These are phyloP conservation scores for Tachina grossa DNA, from an alignment of 2,888 invertebrate genomes.

Conservation along the genomic window DNA sequence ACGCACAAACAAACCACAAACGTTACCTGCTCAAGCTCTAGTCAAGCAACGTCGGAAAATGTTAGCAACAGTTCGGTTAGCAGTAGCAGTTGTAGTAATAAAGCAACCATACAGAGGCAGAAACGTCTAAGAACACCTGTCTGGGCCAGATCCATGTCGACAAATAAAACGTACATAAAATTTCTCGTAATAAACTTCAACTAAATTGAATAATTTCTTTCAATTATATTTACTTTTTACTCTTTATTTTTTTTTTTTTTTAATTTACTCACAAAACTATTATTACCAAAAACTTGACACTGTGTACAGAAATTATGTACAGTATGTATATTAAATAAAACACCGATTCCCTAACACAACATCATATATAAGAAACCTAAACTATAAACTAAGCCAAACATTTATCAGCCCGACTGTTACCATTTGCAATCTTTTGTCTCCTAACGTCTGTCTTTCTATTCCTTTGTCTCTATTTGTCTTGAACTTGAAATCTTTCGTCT, in stretches of 20 bases:
- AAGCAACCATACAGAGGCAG: constrained; percentile 86
- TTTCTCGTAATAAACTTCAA: constrained; percentile 26
- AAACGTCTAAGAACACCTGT: constrained; percentile 91
- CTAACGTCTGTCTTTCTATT: constrained; percentile 28
- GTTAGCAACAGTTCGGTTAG: constrained; percentile 70
- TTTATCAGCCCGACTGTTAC: constrained; percentile 30
- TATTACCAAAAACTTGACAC: constrained; percentile 38
- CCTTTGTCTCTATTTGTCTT: constrained; percentile 8
- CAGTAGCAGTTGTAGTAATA: constrained; percentile 82
- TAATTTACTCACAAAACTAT: constrained; percentile 7
- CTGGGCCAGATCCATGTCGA: constrained; percentile 90
- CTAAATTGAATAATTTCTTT: constrained; percentile 18
- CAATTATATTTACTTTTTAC: neutral
- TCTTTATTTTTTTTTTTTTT: constrained; percentile 3
- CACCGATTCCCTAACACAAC: constrained; percentile 14
- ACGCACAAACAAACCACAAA: constrained; percentile 41
- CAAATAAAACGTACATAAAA: constrained; percentile 84
- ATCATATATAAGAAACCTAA: neutral
- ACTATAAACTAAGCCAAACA: neutral
- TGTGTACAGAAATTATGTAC: constrained; percentile 27
- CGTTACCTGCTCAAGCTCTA: constrained; percentile 55
- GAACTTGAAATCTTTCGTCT: neutral
- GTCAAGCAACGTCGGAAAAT: constrained; percentile 55
- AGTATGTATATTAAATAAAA: constrained; percentile 10
- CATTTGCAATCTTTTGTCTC: constrained; percentile 23